These are phyloP conservation scores for Chelonus formosanus DNA, from an alignment of 2,888 invertebrate genomes.

Conservation along the genomic window DNA sequence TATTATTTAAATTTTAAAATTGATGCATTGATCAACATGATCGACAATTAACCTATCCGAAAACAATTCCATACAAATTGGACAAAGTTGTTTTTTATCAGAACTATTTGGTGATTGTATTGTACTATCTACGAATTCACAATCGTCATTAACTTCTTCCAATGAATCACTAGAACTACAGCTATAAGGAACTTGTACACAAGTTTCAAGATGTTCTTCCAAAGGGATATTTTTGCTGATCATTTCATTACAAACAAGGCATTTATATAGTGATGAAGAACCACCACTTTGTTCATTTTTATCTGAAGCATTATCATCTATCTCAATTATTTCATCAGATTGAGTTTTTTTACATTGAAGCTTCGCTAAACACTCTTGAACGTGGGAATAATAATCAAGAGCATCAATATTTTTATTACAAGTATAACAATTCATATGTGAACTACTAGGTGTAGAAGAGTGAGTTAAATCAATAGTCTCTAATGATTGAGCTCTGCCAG, in stretches of 20 bases:
- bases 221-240: slow-evolving; percentile 50
- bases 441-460: not conserved
- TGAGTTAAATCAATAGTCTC: not conserved
- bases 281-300: no score
- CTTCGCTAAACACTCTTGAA: slow-evolving; percentile 19
- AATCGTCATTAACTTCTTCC: no score
- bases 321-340: slow-evolving; percentile 10
- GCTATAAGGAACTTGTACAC: slow-evolving; percentile 45
- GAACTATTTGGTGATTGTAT: slow-evolving; percentile 49
- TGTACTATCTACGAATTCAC: slow-evolving; percentile 16
- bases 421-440: slow-evolving; percentile 7
- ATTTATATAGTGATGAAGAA: slow-evolving; percentile 38
- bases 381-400: slow-evolving; percentile 2
- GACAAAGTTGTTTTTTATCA: slow-evolving; percentile 68
- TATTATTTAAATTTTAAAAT: slow-evolving; percentile 11
- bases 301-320: slow-evolving; percentile 1
- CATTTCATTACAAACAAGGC: slow-evolving; percentile 52
- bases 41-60: slow-evolving; percentile 68
- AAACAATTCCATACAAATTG: slow-evolving; percentile 70
- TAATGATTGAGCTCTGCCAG: no score
- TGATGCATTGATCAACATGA: slow-evolving; percentile 69
- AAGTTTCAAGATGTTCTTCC: slow-evolving; percentile 65
- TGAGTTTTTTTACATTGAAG: not conserved
- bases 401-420: slow-evolving; percentile 4
- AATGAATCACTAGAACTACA: not conserved